These are phyloP conservation scores for Percopsis omiscomaycus DNA, from an alignment of 2,797 vertebrate species.

Conservation along the genomic window DNA sequence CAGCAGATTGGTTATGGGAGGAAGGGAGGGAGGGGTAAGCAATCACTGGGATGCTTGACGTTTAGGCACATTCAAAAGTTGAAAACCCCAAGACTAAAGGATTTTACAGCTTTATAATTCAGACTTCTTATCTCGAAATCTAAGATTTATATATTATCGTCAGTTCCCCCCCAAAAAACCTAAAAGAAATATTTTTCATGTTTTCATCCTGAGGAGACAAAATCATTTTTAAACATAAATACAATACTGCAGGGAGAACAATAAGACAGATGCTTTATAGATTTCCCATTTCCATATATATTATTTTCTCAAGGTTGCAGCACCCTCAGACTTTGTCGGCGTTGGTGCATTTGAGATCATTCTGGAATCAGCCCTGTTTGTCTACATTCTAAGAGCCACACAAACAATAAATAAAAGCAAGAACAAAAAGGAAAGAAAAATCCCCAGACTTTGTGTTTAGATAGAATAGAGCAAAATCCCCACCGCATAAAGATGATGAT, in stretches of 20 bases:
- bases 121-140: slow-evolving; percentile 73
- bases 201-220: slow-evolving; percentile 82
- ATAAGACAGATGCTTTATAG: slow-evolving; percentile 78
- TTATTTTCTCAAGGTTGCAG: slow-evolving; percentile 81
- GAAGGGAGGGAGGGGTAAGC: slow-evolving; percentile 60
- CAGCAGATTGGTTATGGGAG: slow-evolving; percentile 64
- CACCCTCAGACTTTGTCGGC: slow-evolving; percentile 76
- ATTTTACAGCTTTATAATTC: slow-evolving; percentile 77
- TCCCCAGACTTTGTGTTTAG: slow-evolving; percentile 77
- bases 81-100: slow-evolving; percentile 75
- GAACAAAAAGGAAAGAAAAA: slow-evolving; percentile 65
- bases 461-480: slow-evolving; percentile 64
- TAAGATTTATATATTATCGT: slow-evolving; percentile 66
- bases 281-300: slow-evolving; percentile 83
- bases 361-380: slow-evolving; percentile 63
- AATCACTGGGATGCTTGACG: slow-evolving; percentile 73
- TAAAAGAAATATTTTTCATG: slow-evolving; percentile 67
- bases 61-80: slow-evolving; percentile 79
- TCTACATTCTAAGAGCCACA: slow-evolving; percentile 66
- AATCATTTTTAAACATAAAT: slow-evolving; percentile 78
- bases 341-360: slow-evolving; percentile 69
- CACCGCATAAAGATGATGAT: slow-evolving; percentile 48
- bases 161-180: slow-evolving; percentile 27
- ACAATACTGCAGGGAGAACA: slow-evolving; percentile 79
- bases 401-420: slow-evolving; percentile 65